Percentiles rank a stretch among this genome's conserved stretches.
Evolutionary conservation across 2,888 invertebrate species (phyloP).

Genomic region (Holacanthella duospinosa): DNA sequence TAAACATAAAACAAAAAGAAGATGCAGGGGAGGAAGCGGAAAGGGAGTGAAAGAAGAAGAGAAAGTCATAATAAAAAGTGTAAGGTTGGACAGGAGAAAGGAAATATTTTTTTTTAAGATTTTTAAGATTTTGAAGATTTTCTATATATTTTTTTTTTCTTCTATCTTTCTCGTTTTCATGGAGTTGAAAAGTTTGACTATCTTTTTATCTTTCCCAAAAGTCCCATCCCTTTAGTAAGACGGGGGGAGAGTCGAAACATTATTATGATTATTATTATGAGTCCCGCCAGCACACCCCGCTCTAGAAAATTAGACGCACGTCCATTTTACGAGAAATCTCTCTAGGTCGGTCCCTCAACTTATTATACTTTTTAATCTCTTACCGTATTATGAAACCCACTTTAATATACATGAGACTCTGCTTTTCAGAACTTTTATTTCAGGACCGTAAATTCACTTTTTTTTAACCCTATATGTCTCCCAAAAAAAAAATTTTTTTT

Average conservation of each 20-base stretch:
- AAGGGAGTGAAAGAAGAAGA: not conserved
- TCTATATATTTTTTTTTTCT: not conserved
- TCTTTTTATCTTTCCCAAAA: conserved; percentile 38
- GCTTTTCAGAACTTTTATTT: not conserved
- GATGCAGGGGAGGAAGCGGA: too few relatives aligned
- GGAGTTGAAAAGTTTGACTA: conserved; percentile 35
- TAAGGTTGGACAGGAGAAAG: not conserved
- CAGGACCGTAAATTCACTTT: not conserved
- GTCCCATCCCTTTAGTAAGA: conserved; percentile 34
- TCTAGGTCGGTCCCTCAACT: not conserved
- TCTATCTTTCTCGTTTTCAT: conserved; percentile 12
- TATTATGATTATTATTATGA: conserved; percentile 35
- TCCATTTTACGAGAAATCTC: not conserved
- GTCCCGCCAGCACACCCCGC: conserved; percentile 27
- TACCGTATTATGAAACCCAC: conserved; percentile 3
- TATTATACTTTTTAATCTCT: conserved; percentile 10
- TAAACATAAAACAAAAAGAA: not conserved
- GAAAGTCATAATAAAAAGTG: conserved; percentile 1
- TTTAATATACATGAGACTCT: conserved; percentile 1
- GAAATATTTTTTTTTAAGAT: not conserved
- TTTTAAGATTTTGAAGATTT: not conserved
- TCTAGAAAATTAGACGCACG: not conserved
- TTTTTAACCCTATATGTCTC: not conserved
- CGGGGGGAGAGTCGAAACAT: conserved; percentile 32
- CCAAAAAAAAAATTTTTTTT: too few relatives aligned